Evolutionary conservation across 2,113 vertebrate species (phyloP), one percentile per base, ranked within the genome.

Genomic region (Eretmochelys imbricata): DNA sequence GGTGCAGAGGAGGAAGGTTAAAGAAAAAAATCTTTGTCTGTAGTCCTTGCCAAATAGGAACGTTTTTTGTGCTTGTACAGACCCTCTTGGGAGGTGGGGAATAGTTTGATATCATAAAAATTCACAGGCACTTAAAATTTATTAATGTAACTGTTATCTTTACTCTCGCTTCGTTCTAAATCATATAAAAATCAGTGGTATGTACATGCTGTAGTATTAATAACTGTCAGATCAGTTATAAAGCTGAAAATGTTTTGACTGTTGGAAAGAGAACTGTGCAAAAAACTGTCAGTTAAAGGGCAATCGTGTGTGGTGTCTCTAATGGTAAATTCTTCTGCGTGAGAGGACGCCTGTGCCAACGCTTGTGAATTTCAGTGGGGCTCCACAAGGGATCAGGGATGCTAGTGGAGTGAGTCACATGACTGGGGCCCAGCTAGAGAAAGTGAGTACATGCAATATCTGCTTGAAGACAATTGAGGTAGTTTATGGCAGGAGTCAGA

Each of bases 71-170:
- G 88, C 95, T 97, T 95, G 95, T 92, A 96, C 69, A 96, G 86
- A 92, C 54, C n/a, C 96, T 95, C 79, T 46, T 0, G 82, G 89
- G 96, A 95, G 84, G 95, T 92, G 65, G 86, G 85, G 96, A 95
- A 94, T 92, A 92, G 31, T 85, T 91, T 87, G 3, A 97, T 89
- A 89, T 62, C 82, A 93, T 76, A 94, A 90, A 96, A 93, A 95
- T 96, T 97, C 96, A 95, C 59, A 86, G 84, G 87, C 94, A 91
- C 89, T 97, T 96, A 96, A 95, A 93, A 89, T 85, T 88, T 95
- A 89, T 54, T 75, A 96, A 95, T 95, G 97, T 95, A 97, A 96
- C 84, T 89, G 94, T 95, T 97, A 96, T 97, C 97, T 96, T 96
- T 96, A 80, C 65, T 89, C 80, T 95, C 65, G 90, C 90, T 95